Evolutionary conservation across 2,113 vertebrate species (phyloP), one percentile per base, ranked within the genome.

Genomic region (Tetrax tetrax): DNA sequence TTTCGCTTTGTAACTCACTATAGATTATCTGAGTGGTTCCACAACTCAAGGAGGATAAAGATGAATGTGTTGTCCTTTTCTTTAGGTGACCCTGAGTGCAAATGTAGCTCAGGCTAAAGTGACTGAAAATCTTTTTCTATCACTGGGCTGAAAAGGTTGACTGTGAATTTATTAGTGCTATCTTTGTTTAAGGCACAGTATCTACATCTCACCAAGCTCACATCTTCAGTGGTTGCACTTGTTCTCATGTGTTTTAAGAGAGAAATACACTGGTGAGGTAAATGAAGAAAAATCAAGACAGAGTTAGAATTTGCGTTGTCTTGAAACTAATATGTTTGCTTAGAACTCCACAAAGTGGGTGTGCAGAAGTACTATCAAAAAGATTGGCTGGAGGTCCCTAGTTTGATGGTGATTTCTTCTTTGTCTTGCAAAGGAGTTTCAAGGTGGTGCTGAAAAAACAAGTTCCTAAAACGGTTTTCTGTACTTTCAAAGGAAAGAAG

Each of bases 11-110:
- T 93, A 96, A 97, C 68, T 85, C 48, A 83, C 97, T 91, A 98
- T 97, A 97, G 98, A 98, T 98, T 97, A 97, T 93, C 96, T 95
- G 96, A 97, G 96, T 95, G 86, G 95, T 96, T 92, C 89, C 95
- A 95, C 96, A 97, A 94, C 93, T 97, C 94, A 88, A 95, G 96
- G 95, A 97, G 97, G 97, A 98, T 97, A 98, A 98, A 98, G 98
- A 98, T 98, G 97, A 98, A 98, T 98, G 98, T 98, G 97, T 97
- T 98, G 98, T 98, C 97, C 97, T 98, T 98, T 98, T 98, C 97
- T 98, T 92, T 90, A 92, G 91, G 82, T 98, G 98, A 98, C 98
- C 98, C 97, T 63, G 93, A 96, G 98, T 96, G 96, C 96, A 96
- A 91, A 80, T 95, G 95, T 89, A 97, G 81, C 97, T 94, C 56